Evolutionary conservation across 2,888 invertebrate genomes (phyloP).

Genomic region (Troilus luridus): DNA sequence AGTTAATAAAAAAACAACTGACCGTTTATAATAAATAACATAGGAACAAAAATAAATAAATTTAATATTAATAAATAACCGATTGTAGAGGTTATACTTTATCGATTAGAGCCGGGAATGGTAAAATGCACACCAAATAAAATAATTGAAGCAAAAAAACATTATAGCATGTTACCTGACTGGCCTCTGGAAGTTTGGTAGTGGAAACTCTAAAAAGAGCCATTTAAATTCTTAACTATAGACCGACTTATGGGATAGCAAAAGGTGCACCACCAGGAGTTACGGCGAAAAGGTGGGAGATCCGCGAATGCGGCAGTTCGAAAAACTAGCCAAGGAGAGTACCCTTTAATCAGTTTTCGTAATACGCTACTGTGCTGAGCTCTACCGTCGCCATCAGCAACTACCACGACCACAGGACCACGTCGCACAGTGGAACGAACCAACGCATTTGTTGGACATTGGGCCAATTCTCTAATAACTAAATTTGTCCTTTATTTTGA

Average conservation of each 20-base stretch:
- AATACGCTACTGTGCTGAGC: background rate
- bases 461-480: too few species aligned
- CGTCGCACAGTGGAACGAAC: background rate
- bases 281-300: constrained; percentile 30
- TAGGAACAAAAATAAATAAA: background rate
- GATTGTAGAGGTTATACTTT: constrained; percentile 40
- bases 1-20: background rate
- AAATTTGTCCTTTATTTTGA: too few species aligned
- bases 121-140: background rate
- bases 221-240: constrained; percentile 70
- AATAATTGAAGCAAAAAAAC: background rate
- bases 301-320: constrained; percentile 41
- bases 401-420: background rate
- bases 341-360: constrained; percentile 26
- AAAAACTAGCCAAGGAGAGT: constrained; percentile 41
- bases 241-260: constrained; percentile 38
- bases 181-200: constrained; percentile 75
- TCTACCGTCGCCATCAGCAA: background rate
- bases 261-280: constrained; percentile 40
- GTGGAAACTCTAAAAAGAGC: constrained; percentile 78
- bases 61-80: constrained; percentile 32
- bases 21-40: background rate
- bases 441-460: too few species aligned
- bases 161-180: constrained; percentile 67
- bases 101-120: constrained; percentile 56